phyloP scores from a whole-genome alignment of 2,113 vertebrate species.

The Siniperca chuatsi region DNA sequence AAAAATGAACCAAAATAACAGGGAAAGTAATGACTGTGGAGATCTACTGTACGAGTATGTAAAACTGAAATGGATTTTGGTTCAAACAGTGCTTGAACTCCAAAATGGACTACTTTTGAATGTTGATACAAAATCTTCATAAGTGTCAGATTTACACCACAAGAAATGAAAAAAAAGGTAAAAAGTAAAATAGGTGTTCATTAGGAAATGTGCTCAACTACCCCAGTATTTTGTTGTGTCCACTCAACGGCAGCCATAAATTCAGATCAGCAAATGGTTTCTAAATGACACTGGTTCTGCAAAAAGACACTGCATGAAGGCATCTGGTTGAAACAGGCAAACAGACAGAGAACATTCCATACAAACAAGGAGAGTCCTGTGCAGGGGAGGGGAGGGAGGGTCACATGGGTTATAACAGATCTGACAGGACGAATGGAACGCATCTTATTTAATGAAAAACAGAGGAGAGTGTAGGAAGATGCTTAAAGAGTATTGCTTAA shows the following conservation, averaged over 20 bases:
- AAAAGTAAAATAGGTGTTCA: conserved; percentile 58
- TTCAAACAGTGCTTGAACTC: conserved; percentile 65
- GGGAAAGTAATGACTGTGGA: conserved; percentile 45
- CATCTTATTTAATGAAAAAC: conserved; percentile 40
- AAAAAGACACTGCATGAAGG: conserved; percentile 78
- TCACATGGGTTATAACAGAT: conserved; percentile 58
- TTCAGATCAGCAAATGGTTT: conserved; percentile 82
- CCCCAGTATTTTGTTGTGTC: conserved; percentile 77
- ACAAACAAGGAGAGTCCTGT: conserved; percentile 67
- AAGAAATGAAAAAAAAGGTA: conserved; percentile 37
- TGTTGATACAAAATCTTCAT: conserved; percentile 35
- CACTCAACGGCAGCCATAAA: conserved; percentile 78
- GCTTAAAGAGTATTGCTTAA: conserved; percentile 12
- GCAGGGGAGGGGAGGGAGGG: conserved; percentile 33
- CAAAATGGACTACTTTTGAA: conserved; percentile 41
- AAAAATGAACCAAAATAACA: conserved; percentile 33
- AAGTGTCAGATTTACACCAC: conserved; percentile 29
- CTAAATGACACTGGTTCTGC: conserved; percentile 83
- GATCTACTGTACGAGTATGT: conserved; percentile 3
- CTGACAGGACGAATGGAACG: conserved; percentile 57
- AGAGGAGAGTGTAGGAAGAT: conserved; percentile 18
- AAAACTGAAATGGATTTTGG: conserved; percentile 34
- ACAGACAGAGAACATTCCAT: conserved; percentile 73
- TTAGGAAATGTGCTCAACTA: conserved; percentile 82
- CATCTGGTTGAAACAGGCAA: conserved; percentile 78